Percentiles rank a stretch among this genome's conserved stretches.
These are phyloP conservation scores for Chinchilla lanigera DNA, from an alignment of 2,113 vertebrate species.

Conservation along the genomic window DNA sequence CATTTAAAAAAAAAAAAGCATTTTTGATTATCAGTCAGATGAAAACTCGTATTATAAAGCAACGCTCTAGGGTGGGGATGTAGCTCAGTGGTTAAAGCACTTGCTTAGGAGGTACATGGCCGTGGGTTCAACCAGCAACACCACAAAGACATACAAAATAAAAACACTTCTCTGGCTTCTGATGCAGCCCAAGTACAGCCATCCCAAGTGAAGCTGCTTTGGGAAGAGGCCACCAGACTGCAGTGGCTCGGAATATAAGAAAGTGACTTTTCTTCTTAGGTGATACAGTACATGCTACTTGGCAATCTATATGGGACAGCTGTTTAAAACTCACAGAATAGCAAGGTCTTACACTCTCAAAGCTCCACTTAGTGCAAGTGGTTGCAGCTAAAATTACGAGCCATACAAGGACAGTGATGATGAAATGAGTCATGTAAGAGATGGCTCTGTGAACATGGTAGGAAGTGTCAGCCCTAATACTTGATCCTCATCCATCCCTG, in stretches of 20 bases:
- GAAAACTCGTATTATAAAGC: background rate
- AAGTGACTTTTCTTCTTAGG: background rate
- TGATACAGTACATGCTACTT: background rate
- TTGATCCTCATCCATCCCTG: background rate
- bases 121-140: background rate
- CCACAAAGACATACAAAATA: background rate
- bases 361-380: background rate
- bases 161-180: background rate
- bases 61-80: background rate
- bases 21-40: background rate
- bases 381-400: background rate
- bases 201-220: background rate
- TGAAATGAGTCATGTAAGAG: accelerated
- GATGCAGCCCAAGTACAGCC: background rate
- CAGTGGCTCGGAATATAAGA: background rate
- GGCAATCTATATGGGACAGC: background rate
- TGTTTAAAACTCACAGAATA: background rate
- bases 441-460: accelerated
- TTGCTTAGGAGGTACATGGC: background rate
- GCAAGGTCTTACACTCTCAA: background rate
- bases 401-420: background rate
- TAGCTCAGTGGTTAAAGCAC: background rate
- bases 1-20: background rate
- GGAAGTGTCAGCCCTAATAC: background rate
- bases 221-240: background rate